Percentiles rank a stretch among this genome's conserved stretches.
Evolutionary conservation across 2,888 invertebrate genomes (phyloP).

Genomic region (Rhodophaea formosa): DNA sequence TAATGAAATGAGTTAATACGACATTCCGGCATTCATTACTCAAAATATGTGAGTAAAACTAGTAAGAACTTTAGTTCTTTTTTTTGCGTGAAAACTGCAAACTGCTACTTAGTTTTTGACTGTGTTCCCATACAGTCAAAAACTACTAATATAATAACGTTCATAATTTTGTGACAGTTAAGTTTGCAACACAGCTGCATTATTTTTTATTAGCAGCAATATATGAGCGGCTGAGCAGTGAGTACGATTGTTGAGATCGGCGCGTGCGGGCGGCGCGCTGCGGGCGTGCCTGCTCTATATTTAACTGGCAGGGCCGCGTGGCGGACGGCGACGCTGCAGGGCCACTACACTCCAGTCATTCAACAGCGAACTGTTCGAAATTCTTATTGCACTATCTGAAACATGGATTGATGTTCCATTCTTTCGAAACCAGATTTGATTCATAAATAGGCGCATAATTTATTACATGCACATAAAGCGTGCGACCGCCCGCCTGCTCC

Average conservation of each 20-base stretch:
- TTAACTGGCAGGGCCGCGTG: constrained; percentile 66
- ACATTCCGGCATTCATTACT: no score
- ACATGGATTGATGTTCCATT: constrained; percentile 13
- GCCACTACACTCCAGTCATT: constrained; percentile 52
- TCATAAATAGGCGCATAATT: constrained; percentile 14
- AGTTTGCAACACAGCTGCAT: constrained; percentile 7
- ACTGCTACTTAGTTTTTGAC: no score
- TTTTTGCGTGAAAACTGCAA: no score
- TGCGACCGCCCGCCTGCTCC: neutral
- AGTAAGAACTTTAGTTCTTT: no score
- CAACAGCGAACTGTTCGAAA: constrained; percentile 48
- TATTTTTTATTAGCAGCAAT: constrained; percentile 33
- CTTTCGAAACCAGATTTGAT: constrained; percentile 9
- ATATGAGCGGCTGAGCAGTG: constrained; percentile 49
- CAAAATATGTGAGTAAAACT: no score
- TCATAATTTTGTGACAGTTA: neutral
- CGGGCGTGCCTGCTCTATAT: constrained; percentile 75
- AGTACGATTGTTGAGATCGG: constrained; percentile 58
- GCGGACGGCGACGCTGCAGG: constrained; percentile 37
- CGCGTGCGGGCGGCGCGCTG: constrained; percentile 33
- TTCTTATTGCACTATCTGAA: constrained; percentile 28
- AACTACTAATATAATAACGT: no score
- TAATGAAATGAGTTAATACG: no score
- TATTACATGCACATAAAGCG: neutral
- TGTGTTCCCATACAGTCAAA: no score